A percentile compares a stretch with the other conserved stretches of the same genome.
Conservation (phyloP, 1,140 invertebrate genomes). For the Heliconius hewitsoni region DNA sequence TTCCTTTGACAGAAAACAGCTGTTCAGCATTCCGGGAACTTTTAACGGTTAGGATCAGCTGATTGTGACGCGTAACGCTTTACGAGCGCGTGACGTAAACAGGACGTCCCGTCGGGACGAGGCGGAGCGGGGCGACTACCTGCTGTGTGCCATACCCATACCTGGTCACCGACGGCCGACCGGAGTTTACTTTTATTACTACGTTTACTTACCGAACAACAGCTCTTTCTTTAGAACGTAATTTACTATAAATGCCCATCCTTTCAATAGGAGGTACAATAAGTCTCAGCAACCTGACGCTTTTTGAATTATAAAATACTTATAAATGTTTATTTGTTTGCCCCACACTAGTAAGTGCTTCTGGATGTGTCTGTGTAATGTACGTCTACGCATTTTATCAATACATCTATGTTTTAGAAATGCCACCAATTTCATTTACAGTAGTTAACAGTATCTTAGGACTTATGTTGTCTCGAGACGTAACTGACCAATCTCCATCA, state of each 20-base stretch:
- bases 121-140: constrained; percentile 22
- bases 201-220: background rate
- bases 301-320: background rate
- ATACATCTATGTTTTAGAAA: no score
- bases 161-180: background rate
- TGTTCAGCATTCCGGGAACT: constrained; percentile 51
- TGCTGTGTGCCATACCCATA: background rate
- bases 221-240: background rate
- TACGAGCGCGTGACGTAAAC: constrained; percentile 42
- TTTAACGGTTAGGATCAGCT: constrained; percentile 48
- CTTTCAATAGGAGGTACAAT: background rate
- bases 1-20: constrained; percentile 64
- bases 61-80: constrained; percentile 30
- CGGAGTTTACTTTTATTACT: background rate
- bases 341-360: background rate
- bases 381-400: no score
- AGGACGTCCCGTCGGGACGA: constrained; percentile 32
- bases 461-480: no score
- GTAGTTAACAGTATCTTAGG: no score
- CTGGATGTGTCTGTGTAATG: no score
- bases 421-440: no score
- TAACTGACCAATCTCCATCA: no score
- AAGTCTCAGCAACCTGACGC: background rate
- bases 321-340: background rate
- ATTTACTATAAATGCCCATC: no score